Conservation (phyloP, 2,797 vertebrate species). For the Stomatorhinus walkeri region DNA sequence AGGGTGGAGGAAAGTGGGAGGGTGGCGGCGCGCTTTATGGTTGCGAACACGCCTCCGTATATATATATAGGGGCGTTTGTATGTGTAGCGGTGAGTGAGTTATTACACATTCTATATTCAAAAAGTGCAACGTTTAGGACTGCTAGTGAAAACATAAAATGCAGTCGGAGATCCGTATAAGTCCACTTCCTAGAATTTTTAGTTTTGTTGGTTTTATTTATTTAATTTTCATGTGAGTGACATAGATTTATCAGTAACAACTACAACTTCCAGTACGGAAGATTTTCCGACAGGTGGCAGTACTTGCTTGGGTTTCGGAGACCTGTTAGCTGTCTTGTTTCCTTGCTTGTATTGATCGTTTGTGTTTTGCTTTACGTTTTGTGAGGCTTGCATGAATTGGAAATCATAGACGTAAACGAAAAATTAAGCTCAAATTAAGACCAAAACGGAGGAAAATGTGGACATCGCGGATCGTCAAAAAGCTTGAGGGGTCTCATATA, state of each 20-base stretch:
- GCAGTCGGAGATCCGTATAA: neutral
- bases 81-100: neutral
- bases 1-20: constrained; percentile 12
- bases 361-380: neutral
- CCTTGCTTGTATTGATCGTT: neutral
- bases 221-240: neutral
- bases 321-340: neutral
- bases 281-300: neutral
- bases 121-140: neutral
- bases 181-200: neutral
- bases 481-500: neutral
- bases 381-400: neutral
- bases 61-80: neutral
- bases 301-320: neutral
- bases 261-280: neutral
- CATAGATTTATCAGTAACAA: neutral
- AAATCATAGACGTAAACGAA: neutral
- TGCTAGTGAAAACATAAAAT: neutral
- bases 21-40: constrained; percentile 24
- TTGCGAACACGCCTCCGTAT: constrained; percentile 14
- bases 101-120: neutral
- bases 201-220: neutral
- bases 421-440: neutral
- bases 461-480: neutral
- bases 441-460: neutral